Percentiles rank a stretch among this genome's conserved stretches.
These are phyloP conservation scores for Liparis tanakae DNA, from an alignment of 2,797 vertebrate genomes.

Conservation along the genomic window DNA sequence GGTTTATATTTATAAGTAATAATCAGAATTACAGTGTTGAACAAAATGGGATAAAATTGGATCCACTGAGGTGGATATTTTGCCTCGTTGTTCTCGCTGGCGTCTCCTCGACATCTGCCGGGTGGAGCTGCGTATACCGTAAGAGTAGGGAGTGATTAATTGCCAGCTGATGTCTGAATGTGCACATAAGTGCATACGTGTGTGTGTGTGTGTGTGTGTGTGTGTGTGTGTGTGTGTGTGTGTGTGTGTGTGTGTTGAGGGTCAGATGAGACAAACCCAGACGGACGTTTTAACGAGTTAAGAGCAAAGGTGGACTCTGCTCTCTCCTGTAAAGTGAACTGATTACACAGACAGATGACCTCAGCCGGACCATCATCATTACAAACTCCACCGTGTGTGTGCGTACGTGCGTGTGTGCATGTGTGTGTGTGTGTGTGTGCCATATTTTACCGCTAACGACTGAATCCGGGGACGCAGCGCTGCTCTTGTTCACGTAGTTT, in stretches of 20 bases:
- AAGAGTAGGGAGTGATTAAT: conserved; percentile 48
- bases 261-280: conserved; percentile 25
- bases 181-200: neutral
- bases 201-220: neutral
- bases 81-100: conserved; percentile 20
- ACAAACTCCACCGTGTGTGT: neutral
- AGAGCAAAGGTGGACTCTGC: conserved; percentile 32
- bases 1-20: conserved; percentile 6
- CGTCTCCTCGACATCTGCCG: conserved; percentile 18
- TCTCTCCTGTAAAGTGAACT: conserved; percentile 40
- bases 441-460: conserved; percentile 1
- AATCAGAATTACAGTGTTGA: conserved; percentile 7
- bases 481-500: too few species aligned
- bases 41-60: conserved; percentile 10
- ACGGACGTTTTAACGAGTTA: conserved; percentile 47
- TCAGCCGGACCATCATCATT: conserved; percentile 17
- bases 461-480: conserved; percentile 19
- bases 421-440: too few species aligned
- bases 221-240: neutral
- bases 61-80: conserved; percentile 6
- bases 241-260: neutral
- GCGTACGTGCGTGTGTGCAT: neutral
- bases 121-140: conserved; percentile 13
- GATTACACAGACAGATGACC: conserved; percentile 56
- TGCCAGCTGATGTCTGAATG: conserved; percentile 25